Evolutionary conservation across 2,113 vertebrate genomes (phyloP).

Genomic region (human): GRCh38 chr15:45843001-45843500

Average conservation of each 20-base stretch:
- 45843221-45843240: neutral
- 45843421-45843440: neutral
- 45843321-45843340: neutral
- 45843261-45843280: neutral
- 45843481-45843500: neutral
- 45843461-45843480: neutral
- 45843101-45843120: neutral
- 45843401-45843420: neutral
- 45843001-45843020: neutral
- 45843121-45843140: neutral
- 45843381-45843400: neutral
- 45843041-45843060: neutral
- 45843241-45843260: neutral
- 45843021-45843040: neutral
- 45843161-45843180: fast-evolving
- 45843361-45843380: neutral
- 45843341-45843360: neutral
- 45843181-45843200: neutral
- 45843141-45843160: neutral
- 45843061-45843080: neutral
- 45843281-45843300: neutral
- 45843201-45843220: neutral
- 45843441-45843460: too few relatives aligned
- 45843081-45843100: neutral
- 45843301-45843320: neutral